phyloP scores from a whole-genome alignment of 2,888 invertebrate genomes.

The Cataglyphis altisquamis region DNA sequence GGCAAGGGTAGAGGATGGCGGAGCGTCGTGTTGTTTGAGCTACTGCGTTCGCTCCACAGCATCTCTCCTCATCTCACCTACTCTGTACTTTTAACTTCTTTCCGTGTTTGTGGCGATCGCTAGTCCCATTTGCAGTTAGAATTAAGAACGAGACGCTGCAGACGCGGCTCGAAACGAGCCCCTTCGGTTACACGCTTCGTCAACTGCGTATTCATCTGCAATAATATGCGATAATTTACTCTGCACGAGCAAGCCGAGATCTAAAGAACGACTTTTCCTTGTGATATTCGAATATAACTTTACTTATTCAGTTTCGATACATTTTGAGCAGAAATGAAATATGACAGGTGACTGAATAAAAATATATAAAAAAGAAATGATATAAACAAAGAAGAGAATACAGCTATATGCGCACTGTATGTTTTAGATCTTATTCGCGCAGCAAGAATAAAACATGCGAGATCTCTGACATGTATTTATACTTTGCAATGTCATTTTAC shows the following conservation, averaged over 20 bases:
- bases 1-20: background rate
- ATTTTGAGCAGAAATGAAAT: background rate
- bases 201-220: constrained; percentile 27
- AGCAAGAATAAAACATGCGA: background rate
- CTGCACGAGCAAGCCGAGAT: background rate
- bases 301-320: background rate
- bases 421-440: background rate
- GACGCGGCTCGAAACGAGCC: constrained; percentile 30
- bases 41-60: constrained; percentile 37
- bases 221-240: constrained; percentile 18
- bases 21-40: constrained; percentile 50
- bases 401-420: background rate
- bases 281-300: background rate
- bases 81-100: constrained; percentile 19
- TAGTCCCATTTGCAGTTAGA: constrained; percentile 56
- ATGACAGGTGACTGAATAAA: background rate
- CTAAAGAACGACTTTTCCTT: background rate
- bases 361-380: background rate
- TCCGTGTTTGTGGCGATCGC: constrained; percentile 14
- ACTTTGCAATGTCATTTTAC: background rate
- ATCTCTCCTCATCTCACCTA: constrained; percentile 2
- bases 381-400: background rate
- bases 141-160: constrained; percentile 57
- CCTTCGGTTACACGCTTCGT: constrained; percentile 28
- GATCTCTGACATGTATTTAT: background rate